Conservation (phyloP, 2,797 vertebrate genomes). For the Molossus alvarezi region DNA sequence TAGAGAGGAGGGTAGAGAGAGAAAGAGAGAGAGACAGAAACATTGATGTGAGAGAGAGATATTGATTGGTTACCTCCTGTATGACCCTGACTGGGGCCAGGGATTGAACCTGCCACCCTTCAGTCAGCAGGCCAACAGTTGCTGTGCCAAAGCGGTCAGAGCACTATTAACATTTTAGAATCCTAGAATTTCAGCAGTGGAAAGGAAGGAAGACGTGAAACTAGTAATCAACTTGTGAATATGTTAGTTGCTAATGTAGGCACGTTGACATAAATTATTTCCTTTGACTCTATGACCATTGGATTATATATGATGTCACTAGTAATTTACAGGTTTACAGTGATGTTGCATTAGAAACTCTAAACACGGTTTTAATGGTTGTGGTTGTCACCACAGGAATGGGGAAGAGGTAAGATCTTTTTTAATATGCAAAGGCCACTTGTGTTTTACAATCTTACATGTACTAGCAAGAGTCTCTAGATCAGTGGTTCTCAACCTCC, state of each 20-base stretch:
- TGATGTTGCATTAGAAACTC: slow-evolving; percentile 44
- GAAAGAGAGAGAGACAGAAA: too few species aligned
- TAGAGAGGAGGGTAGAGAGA: too few species aligned
- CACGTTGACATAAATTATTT: not conserved
- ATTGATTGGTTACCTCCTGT: too few species aligned
- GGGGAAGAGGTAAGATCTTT: not conserved
- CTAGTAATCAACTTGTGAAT: not conserved
- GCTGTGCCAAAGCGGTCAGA: too few species aligned
- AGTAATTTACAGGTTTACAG: not conserved
- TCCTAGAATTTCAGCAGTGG: slow-evolving; percentile 49
- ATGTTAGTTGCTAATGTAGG: not conserved
- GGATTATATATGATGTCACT: slow-evolving; percentile 19
- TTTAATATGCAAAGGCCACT: not conserved
- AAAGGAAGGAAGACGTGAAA: slow-evolving; percentile 4
- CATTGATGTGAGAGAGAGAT: too few species aligned
- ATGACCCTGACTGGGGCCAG: too few species aligned
- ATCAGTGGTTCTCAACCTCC: too few species aligned
- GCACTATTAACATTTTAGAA: slow-evolving; percentile 38
- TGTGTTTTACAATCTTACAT: slow-evolving; percentile 18
- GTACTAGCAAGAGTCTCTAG: not conserved
- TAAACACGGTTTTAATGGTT: slow-evolving; percentile 47
- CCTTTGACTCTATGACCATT: slow-evolving; percentile 17
- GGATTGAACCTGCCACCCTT: too few species aligned
- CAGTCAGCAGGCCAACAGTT: too few species aligned
- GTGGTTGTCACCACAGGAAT: not conserved